Evolutionary conservation across 2,888 invertebrate genomes (phyloP), one percentile per base, ranked within the genome.

Genomic region (Myathropa florea): DNA sequence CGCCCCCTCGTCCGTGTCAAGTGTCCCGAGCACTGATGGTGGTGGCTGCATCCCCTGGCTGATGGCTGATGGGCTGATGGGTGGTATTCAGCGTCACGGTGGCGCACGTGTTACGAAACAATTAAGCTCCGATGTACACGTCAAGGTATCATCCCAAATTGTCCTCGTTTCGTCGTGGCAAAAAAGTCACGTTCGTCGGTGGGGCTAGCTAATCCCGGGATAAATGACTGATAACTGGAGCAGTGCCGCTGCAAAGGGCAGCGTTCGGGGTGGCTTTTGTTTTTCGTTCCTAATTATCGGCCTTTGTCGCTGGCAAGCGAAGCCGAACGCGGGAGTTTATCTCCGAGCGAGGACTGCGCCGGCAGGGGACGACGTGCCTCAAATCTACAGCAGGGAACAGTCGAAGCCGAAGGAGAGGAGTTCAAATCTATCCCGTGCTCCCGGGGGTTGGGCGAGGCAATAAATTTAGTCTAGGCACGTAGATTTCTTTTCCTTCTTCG

Each of bases 381-480:
- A 68, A 82, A 77, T 84, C 76, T 61, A 72, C 67, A 84, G 67
- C 60, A 18, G 46, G n/a, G 46, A n/a, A n/a, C n/a, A n/a, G n/a
- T n/a, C n/a, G n/a, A n/a, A 1, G 46, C 46, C 46, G 18, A n/a
- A 46, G 65, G 30, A 28, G 46, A 59, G 70, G 73, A 68, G 67
- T 86, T 83, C 68, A 77, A 81, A 81, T 71, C 39, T 67, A 63
- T 72, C n/a, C 33, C 14, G 39, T 28, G 80, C 73, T 82, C 86
- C 87, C 73, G 61, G 84, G 86, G 88, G 87, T 83, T 46, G 46
- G 18, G 18, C n/a, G 88, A 88, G 87, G 88, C 88, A 88, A 89
- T 89, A 89, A 88, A 89, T 89, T 89, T 89, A 89, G 89, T 89
- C 89, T 88, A 89, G 88, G 89, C 89, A 89, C 89, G 89, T 89